These are phyloP conservation scores for Nasonia giraulti DNA, from an alignment of 1,140 invertebrate genomes.

Conservation along the genomic window DNA sequence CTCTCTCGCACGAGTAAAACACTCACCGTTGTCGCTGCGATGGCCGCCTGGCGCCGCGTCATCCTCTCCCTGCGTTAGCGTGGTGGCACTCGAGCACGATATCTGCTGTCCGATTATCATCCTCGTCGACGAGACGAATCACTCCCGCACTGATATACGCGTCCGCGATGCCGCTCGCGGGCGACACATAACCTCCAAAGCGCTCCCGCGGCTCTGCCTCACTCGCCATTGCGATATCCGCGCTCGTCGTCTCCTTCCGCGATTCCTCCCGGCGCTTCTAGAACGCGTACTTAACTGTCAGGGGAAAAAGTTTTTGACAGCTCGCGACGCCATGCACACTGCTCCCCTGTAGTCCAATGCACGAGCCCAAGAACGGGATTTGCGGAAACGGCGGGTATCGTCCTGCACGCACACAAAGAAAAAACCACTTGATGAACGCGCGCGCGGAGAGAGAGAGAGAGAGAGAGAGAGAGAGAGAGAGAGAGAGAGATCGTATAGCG, in stretches of 20 bases:
- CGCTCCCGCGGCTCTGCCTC: slow-evolving; percentile 7
- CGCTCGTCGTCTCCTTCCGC: neutral
- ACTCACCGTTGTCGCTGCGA: slow-evolving; percentile 21
- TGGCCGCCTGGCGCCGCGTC: neutral
- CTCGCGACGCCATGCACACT: neutral
- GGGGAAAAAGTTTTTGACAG: neutral
- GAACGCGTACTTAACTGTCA: neutral
- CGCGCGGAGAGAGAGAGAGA: no score
- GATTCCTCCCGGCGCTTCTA: neutral
- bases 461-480: no score
- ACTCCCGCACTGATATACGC: slow-evolving; percentile 28
- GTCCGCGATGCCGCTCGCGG: neutral
- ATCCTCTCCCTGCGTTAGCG: slow-evolving; percentile 14
- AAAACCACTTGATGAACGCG: slow-evolving; percentile 1
- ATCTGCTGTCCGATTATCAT: slow-evolving; percentile 6
- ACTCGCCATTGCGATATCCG: neutral
- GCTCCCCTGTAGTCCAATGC: neutral
- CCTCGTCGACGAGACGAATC: slow-evolving; percentile 4
- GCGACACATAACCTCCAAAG: slow-evolving; percentile 49
- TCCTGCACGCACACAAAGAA: neutral
- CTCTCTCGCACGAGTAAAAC: neutral
- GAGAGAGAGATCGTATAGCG: no score
- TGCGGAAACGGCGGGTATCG: neutral
- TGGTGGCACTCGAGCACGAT: neutral
- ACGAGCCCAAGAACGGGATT: neutral